Base-by-base conservation (phyloP, 2,113 vertebrate species). In the Gadus chalcogrammus region DNA sequence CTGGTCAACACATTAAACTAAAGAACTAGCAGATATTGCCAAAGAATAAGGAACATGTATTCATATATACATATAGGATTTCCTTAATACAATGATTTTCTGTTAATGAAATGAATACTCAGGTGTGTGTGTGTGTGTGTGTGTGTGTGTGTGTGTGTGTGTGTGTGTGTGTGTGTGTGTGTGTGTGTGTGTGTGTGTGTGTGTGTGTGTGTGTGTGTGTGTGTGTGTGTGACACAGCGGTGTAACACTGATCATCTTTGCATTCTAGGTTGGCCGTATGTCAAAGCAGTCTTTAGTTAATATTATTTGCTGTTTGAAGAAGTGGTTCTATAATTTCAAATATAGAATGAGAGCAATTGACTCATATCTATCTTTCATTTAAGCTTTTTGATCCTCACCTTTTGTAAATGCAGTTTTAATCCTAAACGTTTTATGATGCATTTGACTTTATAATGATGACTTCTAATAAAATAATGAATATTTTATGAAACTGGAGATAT, bases 1-100 rank as follows among this genome's bases (percentile, higher is more conserved):
- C 77, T 59, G 69, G 31, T 20, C 28, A 66, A 70, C 76, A 79
- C 61, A 72, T 81, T 76, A 73, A 31, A 83, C 73, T 79, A 76
- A 70, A 79, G 69, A 12, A n/a, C 67, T 71, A 48, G 16, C 64
- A 68, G 71, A 85, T 73, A 84, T 84, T 79, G 85, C 88, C 89
- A 91, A 89, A 90, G 84, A 87, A 74, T 70, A 72, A 35, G 68
- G 24, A 74, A 71, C 35, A 55, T 64, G 6, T 11, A 55, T 55
- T 55, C 3, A 35, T 16, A 24, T 24, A 24, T 24, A 24, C 3
- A 55, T 3, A 55, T 16, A 55, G 31, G 69, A 64, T 82, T 73
- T 76, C 53, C 74, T 75, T n/a, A 70, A 79, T 27, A 62, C 68
- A 73, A 76, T 67, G 78, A 69, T 38, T 77, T 82, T 80, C 74